A percentile compares a stretch with the other conserved stretches of the same genome.
Conservation (phyloP, 2,797 vertebrate species). For the Meriones psammophilus region DNA sequence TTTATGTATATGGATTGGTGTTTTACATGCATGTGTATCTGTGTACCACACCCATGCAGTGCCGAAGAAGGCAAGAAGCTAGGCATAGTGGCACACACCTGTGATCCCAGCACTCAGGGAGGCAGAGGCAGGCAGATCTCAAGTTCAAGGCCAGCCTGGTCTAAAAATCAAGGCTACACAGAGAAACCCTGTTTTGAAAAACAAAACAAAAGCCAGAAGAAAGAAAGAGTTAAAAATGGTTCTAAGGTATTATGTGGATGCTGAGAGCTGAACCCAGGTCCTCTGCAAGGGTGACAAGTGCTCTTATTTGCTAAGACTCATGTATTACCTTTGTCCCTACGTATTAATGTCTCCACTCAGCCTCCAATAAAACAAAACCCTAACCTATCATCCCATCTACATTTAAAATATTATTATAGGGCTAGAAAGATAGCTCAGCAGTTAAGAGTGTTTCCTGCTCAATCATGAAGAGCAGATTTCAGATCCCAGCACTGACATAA, state of each 20-base stretch:
- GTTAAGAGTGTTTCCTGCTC: not conserved
- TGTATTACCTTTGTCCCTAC: conserved; percentile 10
- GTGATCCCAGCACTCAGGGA: too few relatives aligned
- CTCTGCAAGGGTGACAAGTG: not conserved
- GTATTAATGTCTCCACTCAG: not conserved
- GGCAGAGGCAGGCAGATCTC: too few relatives aligned
- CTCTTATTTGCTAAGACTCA: not conserved
- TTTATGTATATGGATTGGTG: not conserved
- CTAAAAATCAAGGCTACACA: too few relatives aligned
- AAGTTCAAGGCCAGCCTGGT: too few relatives aligned
- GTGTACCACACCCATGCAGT: not conserved
- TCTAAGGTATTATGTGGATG: not conserved
- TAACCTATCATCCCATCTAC: not conserved
- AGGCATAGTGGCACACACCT: too few relatives aligned
- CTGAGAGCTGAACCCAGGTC: not conserved
- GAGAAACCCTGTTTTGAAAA: too few relatives aligned
- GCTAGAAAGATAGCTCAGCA: not conserved
- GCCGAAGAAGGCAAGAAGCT: not conserved
- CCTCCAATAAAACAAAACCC: conserved; percentile 2
- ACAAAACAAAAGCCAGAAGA: not conserved
- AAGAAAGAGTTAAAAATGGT: not conserved
- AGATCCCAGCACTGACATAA: not conserved
- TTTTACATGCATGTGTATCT: not conserved
- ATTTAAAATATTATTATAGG: not conserved
- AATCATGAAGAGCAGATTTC: not conserved